These are phyloP conservation scores for Caenorhabditis sp. DNA, from an alignment of 2,888 invertebrate genomes.

Conservation along the genomic window DNA sequence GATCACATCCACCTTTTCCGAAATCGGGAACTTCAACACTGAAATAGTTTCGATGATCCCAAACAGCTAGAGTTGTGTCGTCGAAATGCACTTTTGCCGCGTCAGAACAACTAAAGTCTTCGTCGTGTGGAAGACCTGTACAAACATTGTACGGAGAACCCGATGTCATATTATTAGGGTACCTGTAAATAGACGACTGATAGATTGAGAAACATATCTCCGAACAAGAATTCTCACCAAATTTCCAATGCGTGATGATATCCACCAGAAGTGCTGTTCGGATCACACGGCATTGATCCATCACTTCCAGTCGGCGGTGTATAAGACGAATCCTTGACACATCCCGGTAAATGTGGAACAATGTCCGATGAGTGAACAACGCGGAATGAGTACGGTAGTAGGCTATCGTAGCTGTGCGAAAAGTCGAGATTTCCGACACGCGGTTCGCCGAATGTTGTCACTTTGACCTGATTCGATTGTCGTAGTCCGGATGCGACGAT, in stretches of 20 bases:
- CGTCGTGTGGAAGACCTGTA: constrained; percentile 48
- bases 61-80: constrained; percentile 45
- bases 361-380: constrained; percentile 62
- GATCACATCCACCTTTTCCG: constrained; percentile 35
- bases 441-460: constrained; percentile 67
- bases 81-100: constrained; percentile 38
- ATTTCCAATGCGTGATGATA: constrained; percentile 64
- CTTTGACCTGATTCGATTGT: constrained; percentile 46
- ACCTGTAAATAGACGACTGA: no score
- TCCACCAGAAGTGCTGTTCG: constrained; percentile 31
- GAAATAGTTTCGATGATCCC: constrained; percentile 60
- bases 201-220: no score
- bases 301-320: constrained; percentile 22
- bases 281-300: constrained; percentile 50
- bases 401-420: constrained; percentile 52
- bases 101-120: constrained; percentile 55
- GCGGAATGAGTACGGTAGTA: constrained; percentile 63
- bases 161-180: constrained; percentile 49
- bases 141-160: constrained; percentile 47
- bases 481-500: constrained; percentile 37
- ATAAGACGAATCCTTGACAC: constrained; percentile 54
- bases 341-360: constrained; percentile 65
- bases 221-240: no score
- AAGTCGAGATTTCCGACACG: constrained; percentile 61
- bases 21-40: constrained; percentile 36